Conservation (phyloP, 2,113 vertebrate genomes). For the Anhinga rufa region DNA sequence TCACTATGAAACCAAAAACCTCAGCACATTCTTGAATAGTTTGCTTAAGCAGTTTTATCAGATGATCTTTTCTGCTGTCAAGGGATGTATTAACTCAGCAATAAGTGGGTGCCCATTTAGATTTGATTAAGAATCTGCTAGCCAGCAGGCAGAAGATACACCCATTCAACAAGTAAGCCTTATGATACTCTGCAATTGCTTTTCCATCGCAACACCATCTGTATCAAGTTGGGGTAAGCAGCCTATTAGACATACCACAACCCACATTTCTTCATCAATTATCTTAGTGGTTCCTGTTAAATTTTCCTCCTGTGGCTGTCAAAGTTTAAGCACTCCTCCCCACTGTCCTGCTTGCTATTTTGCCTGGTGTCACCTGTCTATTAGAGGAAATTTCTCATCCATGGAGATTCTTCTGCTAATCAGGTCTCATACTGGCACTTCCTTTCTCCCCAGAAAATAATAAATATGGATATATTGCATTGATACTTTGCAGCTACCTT, state of each 20-base stretch:
- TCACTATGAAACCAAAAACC: not conserved
- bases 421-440: not conserved
- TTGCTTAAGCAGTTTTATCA: not conserved
- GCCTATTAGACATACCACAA: not conserved
- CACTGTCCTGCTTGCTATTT: not conserved
- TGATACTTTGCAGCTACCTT: not conserved
- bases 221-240: not conserved
- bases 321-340: not conserved
- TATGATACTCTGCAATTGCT: not conserved
- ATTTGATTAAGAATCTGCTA: not conserved
- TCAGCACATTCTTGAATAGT: not conserved
- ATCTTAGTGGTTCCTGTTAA: not conserved
- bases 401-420: not conserved
- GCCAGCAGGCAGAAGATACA: not conserved
- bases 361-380: not conserved
- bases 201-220: not conserved
- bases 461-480: not conserved
- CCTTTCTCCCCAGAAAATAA: not conserved
- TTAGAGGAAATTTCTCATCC: not conserved
- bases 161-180: not conserved
- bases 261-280: not conserved
- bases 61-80: not conserved
- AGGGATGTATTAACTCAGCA: not conserved
- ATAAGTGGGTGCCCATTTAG: not conserved
- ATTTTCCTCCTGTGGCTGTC: not conserved